These are phyloP conservation scores for Atrina japonica DNA, from an alignment of 2,888 invertebrate species.

Conservation along the genomic window DNA sequence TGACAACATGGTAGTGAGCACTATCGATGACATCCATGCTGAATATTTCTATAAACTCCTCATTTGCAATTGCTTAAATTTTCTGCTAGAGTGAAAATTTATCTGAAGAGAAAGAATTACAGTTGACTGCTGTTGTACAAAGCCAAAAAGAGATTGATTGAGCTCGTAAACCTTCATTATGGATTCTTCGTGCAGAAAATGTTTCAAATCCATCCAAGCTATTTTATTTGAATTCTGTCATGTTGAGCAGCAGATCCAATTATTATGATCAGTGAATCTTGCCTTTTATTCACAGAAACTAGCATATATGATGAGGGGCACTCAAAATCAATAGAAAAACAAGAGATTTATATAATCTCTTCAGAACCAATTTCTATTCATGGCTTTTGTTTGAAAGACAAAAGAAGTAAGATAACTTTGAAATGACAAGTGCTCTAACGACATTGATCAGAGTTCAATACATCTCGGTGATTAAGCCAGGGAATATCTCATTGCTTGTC, in stretches of 20 bases:
- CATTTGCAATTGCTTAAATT: too few relatives aligned
- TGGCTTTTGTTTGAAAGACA: slow-evolving; percentile 28
- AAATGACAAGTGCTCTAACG: slow-evolving; percentile 40
- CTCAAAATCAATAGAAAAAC: slow-evolving; percentile 36
- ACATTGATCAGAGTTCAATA: slow-evolving; percentile 36
- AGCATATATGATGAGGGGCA: slow-evolving; percentile 28
- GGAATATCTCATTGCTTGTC: too few relatives aligned
- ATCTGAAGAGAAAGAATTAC: not conserved
- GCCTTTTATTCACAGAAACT: slow-evolving; percentile 39
- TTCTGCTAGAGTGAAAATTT: too few relatives aligned
- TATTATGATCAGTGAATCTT: slow-evolving; percentile 33
- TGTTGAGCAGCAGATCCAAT: slow-evolving; percentile 35
- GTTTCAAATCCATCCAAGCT: slow-evolving; percentile 26
- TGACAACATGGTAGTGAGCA: too few relatives aligned
- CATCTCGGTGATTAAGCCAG: too few relatives aligned
- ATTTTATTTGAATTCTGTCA: slow-evolving; percentile 39
- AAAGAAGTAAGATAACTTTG: slow-evolving; percentile 22
- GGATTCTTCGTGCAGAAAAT: slow-evolving; percentile 30
- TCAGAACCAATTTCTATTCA: slow-evolving; percentile 17
- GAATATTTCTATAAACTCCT: too few relatives aligned
- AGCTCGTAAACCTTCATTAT: slow-evolving; percentile 29
- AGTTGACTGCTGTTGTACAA: slow-evolving; percentile 6
- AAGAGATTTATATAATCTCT: slow-evolving; percentile 47
- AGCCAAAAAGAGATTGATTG: slow-evolving; percentile 3
- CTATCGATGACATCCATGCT: too few relatives aligned